phyloP scores from a whole-genome alignment of 2,113 vertebrate genomes.

The Struthidea cinerea region DNA sequence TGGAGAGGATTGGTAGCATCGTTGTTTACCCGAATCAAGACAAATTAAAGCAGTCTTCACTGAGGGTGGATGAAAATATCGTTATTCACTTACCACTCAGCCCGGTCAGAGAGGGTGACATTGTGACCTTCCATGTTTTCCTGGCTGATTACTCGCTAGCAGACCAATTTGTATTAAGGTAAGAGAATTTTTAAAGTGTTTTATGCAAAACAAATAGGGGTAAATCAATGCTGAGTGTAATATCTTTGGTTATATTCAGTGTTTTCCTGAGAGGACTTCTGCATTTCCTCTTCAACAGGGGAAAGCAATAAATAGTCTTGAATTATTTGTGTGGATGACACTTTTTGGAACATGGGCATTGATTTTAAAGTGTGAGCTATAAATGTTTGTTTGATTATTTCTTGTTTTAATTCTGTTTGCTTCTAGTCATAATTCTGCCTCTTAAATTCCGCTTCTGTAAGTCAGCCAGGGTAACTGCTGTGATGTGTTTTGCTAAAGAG shows the following conservation, averaged over 20 bases:
- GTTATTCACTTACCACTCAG: constrained; percentile 81
- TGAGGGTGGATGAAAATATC: constrained; percentile 84
- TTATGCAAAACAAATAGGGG: neutral
- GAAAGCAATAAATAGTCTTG: neutral
- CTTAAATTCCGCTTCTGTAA: neutral
- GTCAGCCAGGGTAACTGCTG: neutral
- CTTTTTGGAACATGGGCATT: neutral
- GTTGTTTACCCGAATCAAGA: constrained; percentile 76
- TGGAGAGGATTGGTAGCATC: constrained; percentile 85
- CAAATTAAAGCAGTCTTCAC: constrained; percentile 70
- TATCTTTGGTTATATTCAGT: neutral
- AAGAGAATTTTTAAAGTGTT: constrained; percentile 7
- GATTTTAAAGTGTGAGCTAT: neutral
- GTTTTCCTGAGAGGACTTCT: neutral
- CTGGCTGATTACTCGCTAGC: constrained; percentile 76
- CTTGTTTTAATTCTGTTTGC: neutral
- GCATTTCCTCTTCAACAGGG: neutral
- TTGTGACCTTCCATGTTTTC: constrained; percentile 82
- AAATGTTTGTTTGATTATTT: neutral
- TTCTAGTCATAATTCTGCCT: neutral
- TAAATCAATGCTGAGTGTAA: neutral
- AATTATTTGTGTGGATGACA: neutral
- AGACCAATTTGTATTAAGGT: constrained; percentile 89
- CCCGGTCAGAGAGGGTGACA: constrained; percentile 85
- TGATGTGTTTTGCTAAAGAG: neutral